Base-by-base conservation (phyloP, 2,797 vertebrate genomes). In the Enteromius viviparus region DNA sequence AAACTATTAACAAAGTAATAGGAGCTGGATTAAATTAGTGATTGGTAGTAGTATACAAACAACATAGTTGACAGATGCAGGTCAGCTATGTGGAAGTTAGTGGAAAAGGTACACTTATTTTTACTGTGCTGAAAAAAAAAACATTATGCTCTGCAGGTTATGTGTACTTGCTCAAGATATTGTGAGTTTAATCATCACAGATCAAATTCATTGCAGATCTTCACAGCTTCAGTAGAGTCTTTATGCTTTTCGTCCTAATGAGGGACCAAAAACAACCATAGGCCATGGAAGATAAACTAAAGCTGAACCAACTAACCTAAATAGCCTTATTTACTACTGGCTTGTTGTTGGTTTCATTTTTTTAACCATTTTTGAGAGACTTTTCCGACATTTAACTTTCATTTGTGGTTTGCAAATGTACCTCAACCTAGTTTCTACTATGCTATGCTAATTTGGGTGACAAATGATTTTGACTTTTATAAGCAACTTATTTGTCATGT, bases 271-370 rank as follows among this genome's bases (percentile, higher is more conserved):
- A 76, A 75, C n/a, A 55, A 75, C 37, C 15, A 40, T 9, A 40
- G 1, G 5, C 7, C 37, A 58, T 7, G 21, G 40, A 37, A 78
- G 21, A 53, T 53, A 15, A 80, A 79, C 8, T 53, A 40, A 51
- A 79, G n/a, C 47, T 70, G 17, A 42, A 70, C 5, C 6, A n/a
- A 45, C 65, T 9, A 70, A 80, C 19, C 17, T 1, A 58, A 70
- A 80, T 29, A 47, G 42, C 42, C 45, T 14, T 9, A 40, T 8
- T 9, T 40, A 70, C 15, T 15, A 45, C 49, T 45, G 37, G 23
- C 6, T 45, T 71, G 53, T 14, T 80, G 23, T 14, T 80, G 23
- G 21, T 60, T 21, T 10, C 2, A 51, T 64, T 81, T 72, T 74
- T 21, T 26, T 26, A 65, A 81, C 42, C n/a, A 74, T 17, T 40